Conservation (phyloP, 1,140 invertebrate species). For the Drosophila jambulina region DNA sequence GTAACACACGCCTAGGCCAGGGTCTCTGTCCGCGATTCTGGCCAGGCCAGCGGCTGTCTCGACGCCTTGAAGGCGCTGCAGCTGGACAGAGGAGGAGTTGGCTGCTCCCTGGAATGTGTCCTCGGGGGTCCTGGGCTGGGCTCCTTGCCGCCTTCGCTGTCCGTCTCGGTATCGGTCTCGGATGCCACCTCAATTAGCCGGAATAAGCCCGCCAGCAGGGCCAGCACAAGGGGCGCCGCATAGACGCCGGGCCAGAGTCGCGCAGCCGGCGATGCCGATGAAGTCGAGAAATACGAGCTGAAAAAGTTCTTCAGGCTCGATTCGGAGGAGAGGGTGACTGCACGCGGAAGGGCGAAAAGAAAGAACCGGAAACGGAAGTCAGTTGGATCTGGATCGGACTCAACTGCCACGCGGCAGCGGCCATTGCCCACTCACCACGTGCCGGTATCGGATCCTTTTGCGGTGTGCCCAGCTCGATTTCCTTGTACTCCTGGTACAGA, state of each 20-base stretch:
- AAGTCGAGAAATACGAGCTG: constrained; percentile 68
- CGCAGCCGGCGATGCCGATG: constrained; percentile 45
- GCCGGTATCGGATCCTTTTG: constrained; percentile 87
- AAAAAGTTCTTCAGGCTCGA: constrained; percentile 78
- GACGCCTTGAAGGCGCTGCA: constrained; percentile 52
- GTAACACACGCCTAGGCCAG: constrained; percentile 34
- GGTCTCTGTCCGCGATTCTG: constrained; percentile 35
- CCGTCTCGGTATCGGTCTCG: constrained; percentile 10
- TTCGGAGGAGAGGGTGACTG: constrained; percentile 80
- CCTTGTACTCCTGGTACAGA: constrained; percentile 86
- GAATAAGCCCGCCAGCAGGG: constrained; percentile 46
- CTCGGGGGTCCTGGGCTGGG: constrained; percentile 2
- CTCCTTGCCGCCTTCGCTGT: constrained; percentile 8
- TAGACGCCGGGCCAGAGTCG: constrained; percentile 40
- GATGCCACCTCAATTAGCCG: constrained; percentile 39
- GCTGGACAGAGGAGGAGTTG: constrained; percentile 45
- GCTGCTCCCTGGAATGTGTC: constrained; percentile 13
- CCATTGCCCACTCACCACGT: constrained; percentile 84
- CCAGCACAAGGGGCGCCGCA: constrained; percentile 48
- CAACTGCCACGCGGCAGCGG: constrained; percentile 34
- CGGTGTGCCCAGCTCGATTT: constrained; percentile 86
- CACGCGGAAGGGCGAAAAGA: constrained; percentile 28
- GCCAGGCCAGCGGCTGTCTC: constrained; percentile 45
- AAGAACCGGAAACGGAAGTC: constrained; percentile 60
- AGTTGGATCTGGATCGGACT: constrained; percentile 55